A percentile compares a stretch with the other conserved stretches of the same genome.
Conservation (phyloP, 2,888 invertebrate genomes). For the Dasysyrphus albostriatus region DNA sequence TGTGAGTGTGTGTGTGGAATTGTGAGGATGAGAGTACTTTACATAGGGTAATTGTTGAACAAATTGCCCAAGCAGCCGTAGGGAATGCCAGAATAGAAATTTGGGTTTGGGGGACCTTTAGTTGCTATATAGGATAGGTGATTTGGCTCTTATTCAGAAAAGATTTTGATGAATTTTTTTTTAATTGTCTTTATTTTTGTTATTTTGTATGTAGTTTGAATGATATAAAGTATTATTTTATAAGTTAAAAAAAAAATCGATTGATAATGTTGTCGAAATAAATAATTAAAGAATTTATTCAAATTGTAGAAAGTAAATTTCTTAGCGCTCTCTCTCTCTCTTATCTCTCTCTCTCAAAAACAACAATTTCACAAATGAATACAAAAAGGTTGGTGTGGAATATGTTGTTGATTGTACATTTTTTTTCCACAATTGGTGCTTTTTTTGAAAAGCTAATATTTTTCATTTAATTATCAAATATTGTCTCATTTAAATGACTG, state of each 20-base stretch:
- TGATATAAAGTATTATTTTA: background rate
- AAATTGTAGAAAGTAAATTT: too few relatives aligned
- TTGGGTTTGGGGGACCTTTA: background rate
- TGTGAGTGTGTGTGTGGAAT: constrained; percentile 6
- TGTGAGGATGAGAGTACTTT: constrained; percentile 35
- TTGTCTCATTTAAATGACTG: too few relatives aligned
- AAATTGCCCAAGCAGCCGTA: constrained; percentile 58
- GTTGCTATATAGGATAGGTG: background rate
- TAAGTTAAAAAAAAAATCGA: background rate
- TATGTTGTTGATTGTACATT: too few relatives aligned
- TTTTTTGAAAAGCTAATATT: too few relatives aligned
- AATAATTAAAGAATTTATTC: too few relatives aligned
- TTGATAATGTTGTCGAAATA: too few relatives aligned
- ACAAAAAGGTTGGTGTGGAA: too few relatives aligned
- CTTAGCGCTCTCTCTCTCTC: too few relatives aligned
- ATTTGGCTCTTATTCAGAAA: background rate
- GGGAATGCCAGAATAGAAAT: constrained; percentile 46
- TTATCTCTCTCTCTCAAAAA: too few relatives aligned
- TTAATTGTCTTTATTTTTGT: background rate
- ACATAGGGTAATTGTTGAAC: constrained; percentile 63
- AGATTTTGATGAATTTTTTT: background rate
- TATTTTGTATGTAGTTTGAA: background rate
- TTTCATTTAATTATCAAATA: too few relatives aligned
- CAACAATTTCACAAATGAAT: too few relatives aligned
- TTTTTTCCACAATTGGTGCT: too few relatives aligned